Conservation (phyloP, 2,797 vertebrate genomes). For the Characodon lateralis region DNA sequence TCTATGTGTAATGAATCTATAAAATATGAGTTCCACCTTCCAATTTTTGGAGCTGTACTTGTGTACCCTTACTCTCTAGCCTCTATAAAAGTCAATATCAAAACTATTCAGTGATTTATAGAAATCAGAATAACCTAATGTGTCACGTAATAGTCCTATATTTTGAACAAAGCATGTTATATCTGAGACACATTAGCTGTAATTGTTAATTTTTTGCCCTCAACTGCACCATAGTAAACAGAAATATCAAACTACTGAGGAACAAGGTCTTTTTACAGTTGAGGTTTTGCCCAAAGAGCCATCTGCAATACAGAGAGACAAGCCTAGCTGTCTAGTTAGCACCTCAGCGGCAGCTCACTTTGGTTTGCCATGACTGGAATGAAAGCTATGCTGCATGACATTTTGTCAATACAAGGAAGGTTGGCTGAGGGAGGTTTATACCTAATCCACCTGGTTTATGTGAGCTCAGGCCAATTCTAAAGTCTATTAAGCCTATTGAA, state of each 20-base stretch:
- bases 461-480: constrained; percentile 69
- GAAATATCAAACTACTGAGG: constrained; percentile 19
- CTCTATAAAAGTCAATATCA: neutral
- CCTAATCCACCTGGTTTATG: constrained; percentile 80
- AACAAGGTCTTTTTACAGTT: constrained; percentile 26
- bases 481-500: constrained; percentile 64
- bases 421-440: constrained; percentile 68
- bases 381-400: constrained; percentile 79
- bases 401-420: constrained; percentile 78
- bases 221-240: neutral
- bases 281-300: constrained; percentile 37
- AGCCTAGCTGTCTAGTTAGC: constrained; percentile 74
- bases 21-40: neutral
- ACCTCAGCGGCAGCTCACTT: constrained; percentile 61
- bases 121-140: neutral
- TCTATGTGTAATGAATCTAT: neutral
- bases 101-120: neutral
- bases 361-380: constrained; percentile 71
- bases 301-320: constrained; percentile 41
- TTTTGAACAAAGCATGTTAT: neutral
- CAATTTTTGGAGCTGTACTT: neutral
- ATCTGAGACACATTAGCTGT: neutral
- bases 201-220: constrained; percentile 23
- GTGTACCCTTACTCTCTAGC: neutral
- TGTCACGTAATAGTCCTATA: neutral